These are phyloP conservation scores for Tragelaphus eurycerus DNA, from an alignment of 2,797 vertebrate genomes.

Conservation along the genomic window DNA sequence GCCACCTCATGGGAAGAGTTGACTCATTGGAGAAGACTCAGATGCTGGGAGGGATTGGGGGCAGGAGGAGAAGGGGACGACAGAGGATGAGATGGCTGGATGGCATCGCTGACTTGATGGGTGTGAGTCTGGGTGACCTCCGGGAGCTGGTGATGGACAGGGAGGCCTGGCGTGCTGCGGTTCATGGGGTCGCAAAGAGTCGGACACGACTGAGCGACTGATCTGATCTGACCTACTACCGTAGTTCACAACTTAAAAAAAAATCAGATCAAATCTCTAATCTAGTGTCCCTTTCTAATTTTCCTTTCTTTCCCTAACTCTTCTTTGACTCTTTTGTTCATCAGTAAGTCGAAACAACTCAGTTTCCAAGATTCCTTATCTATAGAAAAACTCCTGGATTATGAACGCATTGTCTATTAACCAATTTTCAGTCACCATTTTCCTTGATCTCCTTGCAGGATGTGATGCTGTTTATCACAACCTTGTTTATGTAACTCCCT, in stretches of 20 bases:
- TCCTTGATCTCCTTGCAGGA: not conserved
- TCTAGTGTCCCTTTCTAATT: not conserved
- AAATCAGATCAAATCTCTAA: not conserved
- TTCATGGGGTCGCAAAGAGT: no score
- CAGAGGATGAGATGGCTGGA: no score
- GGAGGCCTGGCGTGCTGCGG: no score
- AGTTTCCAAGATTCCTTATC: not conserved
- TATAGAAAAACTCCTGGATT: not conserved
- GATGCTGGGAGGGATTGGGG: no score
- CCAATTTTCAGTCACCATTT: not conserved
- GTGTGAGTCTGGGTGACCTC: no score
- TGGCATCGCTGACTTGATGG: no score
- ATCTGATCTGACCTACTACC: not conserved
- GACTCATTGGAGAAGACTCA: no score
- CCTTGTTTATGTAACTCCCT: not conserved
- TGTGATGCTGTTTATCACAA: not conserved
- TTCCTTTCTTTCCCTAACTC: not conserved
- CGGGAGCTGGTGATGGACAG: no score
- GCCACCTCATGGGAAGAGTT: no score
- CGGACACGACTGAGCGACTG: no score
- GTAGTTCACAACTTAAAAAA: not conserved
- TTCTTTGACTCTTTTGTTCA: not conserved
- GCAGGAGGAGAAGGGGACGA: no score
- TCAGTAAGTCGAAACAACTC: not conserved
- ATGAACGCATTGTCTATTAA: not conserved